These are phyloP conservation scores for Napeogenes sylphis DNA, from an alignment of 2,888 invertebrate genomes.

Conservation along the genomic window DNA sequence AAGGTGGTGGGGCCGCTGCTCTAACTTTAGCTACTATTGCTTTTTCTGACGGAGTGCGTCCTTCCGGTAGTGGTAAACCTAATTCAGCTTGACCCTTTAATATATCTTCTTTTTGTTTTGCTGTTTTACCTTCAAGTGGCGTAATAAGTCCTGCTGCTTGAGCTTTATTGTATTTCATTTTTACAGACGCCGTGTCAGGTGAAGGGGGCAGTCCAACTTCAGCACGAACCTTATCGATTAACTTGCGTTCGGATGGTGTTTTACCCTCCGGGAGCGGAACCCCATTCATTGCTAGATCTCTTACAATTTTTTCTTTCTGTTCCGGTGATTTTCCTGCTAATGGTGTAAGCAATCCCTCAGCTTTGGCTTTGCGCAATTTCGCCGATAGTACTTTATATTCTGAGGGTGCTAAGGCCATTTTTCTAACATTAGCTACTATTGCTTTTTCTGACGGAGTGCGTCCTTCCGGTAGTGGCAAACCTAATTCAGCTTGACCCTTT, in stretches of 20 bases:
- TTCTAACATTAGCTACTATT: background rate
- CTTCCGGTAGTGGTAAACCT: slow-evolving; percentile 37
- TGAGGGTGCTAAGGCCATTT: background rate
- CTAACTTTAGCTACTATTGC: slow-evolving; percentile 33
- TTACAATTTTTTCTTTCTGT: too few species aligned
- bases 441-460: background rate
- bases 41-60: slow-evolving; percentile 39
- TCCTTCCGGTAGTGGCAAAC: too few species aligned
- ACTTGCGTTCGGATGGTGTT: slow-evolving; percentile 28
- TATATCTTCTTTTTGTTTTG: slow-evolving; percentile 33
- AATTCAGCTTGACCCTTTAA: slow-evolving; percentile 20
- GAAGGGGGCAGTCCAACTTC: slow-evolving; percentile 41
- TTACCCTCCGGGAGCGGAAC: slow-evolving; percentile 30
- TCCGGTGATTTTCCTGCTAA: too few species aligned
- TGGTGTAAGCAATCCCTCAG: too few species aligned
- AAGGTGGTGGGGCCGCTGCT: slow-evolving; percentile 12
- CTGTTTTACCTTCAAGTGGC: slow-evolving; percentile 34
- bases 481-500: too few species aligned
- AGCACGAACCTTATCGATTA: slow-evolving; percentile 23
- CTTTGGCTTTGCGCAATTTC: slow-evolving; percentile 9
- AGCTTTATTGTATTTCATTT: slow-evolving; percentile 29
- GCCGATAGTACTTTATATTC: too few species aligned
- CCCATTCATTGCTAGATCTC: too few species aligned
- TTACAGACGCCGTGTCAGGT: slow-evolving; percentile 35
- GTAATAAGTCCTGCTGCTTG: slow-evolving; percentile 29